These are phyloP conservation scores for Lagopus muta DNA, from an alignment of 2,113 vertebrate genomes.

Conservation along the genomic window DNA sequence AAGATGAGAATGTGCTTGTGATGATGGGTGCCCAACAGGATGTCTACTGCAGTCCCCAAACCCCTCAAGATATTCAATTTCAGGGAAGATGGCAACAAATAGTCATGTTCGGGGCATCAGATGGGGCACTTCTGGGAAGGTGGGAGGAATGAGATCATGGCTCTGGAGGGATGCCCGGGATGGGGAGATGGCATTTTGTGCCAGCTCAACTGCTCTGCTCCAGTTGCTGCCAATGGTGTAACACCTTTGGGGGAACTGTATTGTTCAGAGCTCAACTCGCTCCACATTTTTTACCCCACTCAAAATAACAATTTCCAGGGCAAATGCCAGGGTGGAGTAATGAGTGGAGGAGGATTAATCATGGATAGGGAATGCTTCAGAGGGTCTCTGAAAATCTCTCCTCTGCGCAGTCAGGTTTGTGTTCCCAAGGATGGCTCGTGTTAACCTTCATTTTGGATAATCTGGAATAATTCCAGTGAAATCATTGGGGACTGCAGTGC, in stretches of 20 bases:
- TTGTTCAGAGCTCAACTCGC: not conserved
- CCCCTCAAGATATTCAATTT: not conserved
- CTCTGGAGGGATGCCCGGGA: not conserved
- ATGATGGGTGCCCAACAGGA: accelerated
- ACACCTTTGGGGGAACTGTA: not conserved
- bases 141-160: not conserved
- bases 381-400: not conserved
- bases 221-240: not conserved
- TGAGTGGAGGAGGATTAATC: not conserved
- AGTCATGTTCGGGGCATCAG: not conserved
- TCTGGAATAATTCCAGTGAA: slow-evolving; percentile 13
- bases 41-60: not conserved
- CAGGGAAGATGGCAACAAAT: not conserved
- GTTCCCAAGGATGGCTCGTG: accelerated
- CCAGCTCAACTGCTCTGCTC: not conserved
- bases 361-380: not conserved
- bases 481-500: not conserved
- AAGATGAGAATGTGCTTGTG: accelerated
- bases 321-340: not conserved
- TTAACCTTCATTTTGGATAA: slow-evolving; percentile 13
- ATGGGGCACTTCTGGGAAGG: not conserved
- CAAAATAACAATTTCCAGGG: not conserved
- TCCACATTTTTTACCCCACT: accelerated
- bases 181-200: not conserved
- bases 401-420: not conserved